These are phyloP conservation scores for Brevimyrus niger DNA, from an alignment of 2,113 vertebrate species.

Conservation along the genomic window DNA sequence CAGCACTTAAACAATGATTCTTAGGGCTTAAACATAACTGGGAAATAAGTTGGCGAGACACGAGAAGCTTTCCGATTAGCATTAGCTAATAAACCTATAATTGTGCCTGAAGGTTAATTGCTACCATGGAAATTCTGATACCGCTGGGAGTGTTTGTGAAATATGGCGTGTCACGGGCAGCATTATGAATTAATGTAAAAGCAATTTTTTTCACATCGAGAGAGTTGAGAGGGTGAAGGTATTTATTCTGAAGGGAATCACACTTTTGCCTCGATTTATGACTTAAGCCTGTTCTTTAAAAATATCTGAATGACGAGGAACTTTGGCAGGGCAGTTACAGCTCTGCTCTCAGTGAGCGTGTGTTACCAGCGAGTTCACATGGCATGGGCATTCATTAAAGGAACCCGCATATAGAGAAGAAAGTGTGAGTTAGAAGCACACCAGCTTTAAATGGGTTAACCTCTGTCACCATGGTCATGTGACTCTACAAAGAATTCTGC, in stretches of 20 bases:
- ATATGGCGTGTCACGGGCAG: not conserved
- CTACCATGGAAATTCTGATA: not conserved
- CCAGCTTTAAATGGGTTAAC: not conserved
- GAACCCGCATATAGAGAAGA: not conserved
- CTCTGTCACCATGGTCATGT: not conserved
- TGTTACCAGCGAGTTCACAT: not conserved
- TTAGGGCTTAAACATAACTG: not conserved
- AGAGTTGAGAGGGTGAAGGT: not conserved
- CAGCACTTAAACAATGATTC: slow-evolving; percentile 17
- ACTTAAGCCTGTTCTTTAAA: not conserved
- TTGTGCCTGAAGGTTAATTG: slow-evolving; percentile 18
- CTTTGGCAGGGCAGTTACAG: not conserved
- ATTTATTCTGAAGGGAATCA: not conserved
- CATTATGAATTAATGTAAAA: not conserved
- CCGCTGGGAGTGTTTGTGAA: not conserved
- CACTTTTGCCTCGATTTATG: not conserved
- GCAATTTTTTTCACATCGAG: not conserved
- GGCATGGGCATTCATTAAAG: not conserved
- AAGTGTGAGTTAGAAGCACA: not conserved
- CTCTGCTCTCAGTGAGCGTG: not conserved
- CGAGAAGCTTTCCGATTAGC: not conserved
- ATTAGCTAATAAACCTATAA: not conserved
- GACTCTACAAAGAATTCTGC: not conserved
- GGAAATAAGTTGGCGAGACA: not conserved
- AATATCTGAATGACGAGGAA: not conserved